These are phyloP conservation scores for Bombus polaris DNA, from an alignment of 1,140 invertebrate genomes.

Conservation along the genomic window DNA sequence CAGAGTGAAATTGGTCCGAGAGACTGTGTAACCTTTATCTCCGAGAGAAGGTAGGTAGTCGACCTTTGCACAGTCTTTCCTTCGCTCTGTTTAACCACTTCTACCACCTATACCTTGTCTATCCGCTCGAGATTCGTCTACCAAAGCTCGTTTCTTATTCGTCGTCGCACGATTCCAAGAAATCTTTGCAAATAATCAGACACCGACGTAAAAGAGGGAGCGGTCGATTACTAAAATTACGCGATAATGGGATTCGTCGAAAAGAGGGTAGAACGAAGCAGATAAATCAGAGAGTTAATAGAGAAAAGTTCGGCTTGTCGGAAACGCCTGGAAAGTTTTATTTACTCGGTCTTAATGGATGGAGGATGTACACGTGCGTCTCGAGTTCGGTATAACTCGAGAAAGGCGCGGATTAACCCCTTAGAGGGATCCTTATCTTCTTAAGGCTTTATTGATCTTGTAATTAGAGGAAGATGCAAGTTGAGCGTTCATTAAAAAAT, in stretches of 20 bases:
- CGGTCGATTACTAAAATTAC: slow-evolving; percentile 23
- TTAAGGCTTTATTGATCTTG: not conserved
- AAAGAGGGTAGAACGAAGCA: not conserved
- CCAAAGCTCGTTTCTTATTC: slow-evolving; percentile 14
- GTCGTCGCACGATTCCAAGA: not conserved
- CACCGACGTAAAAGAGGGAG: not conserved
- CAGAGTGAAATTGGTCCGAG: slow-evolving; percentile 29
- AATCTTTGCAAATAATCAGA: slow-evolving; percentile 51
- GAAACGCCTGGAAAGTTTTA: not conserved
- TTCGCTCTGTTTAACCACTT: not conserved
- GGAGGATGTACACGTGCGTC: not conserved
- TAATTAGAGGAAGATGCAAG: not conserved
- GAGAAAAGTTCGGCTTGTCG: not conserved
- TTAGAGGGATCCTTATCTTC: not conserved
- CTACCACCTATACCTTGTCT: not conserved
- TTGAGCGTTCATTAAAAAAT: not conserved
- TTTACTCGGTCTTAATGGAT: slow-evolving; percentile 16
- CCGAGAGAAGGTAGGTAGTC: slow-evolving; percentile 18
- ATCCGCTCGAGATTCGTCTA: not conserved
- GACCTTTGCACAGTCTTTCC: slow-evolving; percentile 31
- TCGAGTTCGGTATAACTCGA: not conserved
- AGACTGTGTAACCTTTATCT: slow-evolving; percentile 36
- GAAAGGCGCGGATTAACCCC: not conserved
- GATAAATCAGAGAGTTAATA: not conserved
- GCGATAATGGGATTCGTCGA: not conserved